Percentiles rank a stretch among this genome's conserved stretches.
Evolutionary conservation across 1,140 invertebrate genomes (phyloP).

Genomic region (Branchinecta lindahli): DNA sequence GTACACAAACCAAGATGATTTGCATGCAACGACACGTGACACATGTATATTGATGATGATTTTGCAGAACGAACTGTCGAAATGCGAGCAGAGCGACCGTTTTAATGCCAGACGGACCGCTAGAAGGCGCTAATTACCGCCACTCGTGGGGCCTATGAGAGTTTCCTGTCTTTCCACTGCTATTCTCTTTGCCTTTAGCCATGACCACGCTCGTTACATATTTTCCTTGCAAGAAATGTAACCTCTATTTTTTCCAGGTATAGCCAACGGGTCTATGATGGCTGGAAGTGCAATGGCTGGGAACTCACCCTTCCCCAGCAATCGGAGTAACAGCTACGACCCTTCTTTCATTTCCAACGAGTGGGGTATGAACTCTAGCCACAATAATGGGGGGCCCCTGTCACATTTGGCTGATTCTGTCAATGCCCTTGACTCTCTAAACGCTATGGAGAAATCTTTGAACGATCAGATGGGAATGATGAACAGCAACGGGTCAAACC

Average conservation of each 20-base stretch:
- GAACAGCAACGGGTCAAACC: slow-evolving; percentile 20
- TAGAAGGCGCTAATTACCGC: too few species aligned
- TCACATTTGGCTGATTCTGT: slow-evolving; percentile 65
- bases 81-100: too few species aligned
- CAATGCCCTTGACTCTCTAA: slow-evolving; percentile 68
- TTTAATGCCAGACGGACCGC: too few species aligned
- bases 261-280: slow-evolving; percentile 76
- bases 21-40: too few species aligned
- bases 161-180: too few species aligned
- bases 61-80: too few species aligned
- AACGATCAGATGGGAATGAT: slow-evolving; percentile 56
- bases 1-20: too few species aligned
- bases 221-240: too few species aligned
- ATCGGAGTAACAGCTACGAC: slow-evolving; percentile 26
- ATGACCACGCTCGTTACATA: too few species aligned
- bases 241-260: slow-evolving; percentile 33
- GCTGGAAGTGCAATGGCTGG: slow-evolving; percentile 15
- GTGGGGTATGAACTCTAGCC: slow-evolving; percentile 21
- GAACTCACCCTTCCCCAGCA: slow-evolving; percentile 36
- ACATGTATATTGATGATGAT: too few species aligned
- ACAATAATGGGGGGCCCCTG: slow-evolving; percentile 42
- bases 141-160: too few species aligned
- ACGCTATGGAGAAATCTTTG: slow-evolving; percentile 77
- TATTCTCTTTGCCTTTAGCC: too few species aligned
- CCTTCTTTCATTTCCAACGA: slow-evolving; percentile 16